Percentiles rank a stretch among this genome's conserved stretches.
phyloP scores from a whole-genome alignment of 2,797 vertebrate species.

The Paedocypris micromegethes region DNA sequence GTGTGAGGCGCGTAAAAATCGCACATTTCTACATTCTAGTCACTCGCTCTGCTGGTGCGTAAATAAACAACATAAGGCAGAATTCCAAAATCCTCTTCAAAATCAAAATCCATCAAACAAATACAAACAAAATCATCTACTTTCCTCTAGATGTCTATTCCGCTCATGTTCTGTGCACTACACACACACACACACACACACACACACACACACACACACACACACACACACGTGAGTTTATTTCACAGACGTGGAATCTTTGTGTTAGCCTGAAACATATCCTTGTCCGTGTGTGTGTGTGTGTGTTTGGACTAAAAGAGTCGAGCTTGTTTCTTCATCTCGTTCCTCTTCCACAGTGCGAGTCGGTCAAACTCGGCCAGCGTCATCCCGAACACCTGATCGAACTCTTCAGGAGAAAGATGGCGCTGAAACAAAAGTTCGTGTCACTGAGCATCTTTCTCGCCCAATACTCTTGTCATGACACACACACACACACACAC shows the following conservation, averaged over 20 bases:
- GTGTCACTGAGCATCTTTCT: background rate
- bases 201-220: too few species aligned
- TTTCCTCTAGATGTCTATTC: too few species aligned
- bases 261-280: too few species aligned
- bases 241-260: too few species aligned
- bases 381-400: constrained; percentile 95
- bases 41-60: constrained; percentile 69
- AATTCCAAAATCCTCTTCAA: constrained; percentile 51
- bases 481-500: too few species aligned
- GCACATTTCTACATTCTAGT: constrained; percentile 65
- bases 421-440: constrained; percentile 74
- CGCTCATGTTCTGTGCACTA: background rate
- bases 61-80: constrained; percentile 70
- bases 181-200: too few species aligned
- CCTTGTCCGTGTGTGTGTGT: constrained; percentile 15
- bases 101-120: constrained; percentile 8
- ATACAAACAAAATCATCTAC: too few species aligned
- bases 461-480: too few species aligned
- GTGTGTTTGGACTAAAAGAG: constrained; percentile 73
- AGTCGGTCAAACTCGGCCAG: constrained; percentile 95
- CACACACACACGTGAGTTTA: too few species aligned
- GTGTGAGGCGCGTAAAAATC: too few species aligned
- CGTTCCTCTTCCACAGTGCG: constrained; percentile 97
- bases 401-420: constrained; percentile 92
- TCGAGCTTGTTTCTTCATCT: constrained; percentile 95